Conservation (phyloP, 2,888 invertebrate genomes). For the Rhagium mordax region DNA sequence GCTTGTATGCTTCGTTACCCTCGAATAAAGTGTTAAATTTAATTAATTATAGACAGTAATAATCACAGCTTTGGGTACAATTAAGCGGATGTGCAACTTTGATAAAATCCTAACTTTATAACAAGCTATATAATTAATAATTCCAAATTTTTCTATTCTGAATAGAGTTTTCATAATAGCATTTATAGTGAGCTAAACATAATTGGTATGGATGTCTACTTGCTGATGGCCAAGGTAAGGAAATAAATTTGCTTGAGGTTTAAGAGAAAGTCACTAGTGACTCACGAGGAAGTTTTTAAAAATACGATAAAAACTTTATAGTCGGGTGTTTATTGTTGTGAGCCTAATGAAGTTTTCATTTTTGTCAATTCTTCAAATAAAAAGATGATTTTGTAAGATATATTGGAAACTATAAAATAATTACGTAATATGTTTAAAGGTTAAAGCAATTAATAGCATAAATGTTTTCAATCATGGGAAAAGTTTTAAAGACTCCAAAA, state of each 20-base stretch:
- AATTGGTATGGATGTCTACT: not conserved
- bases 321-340: not conserved
- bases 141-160: no score
- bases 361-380: not conserved
- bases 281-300: constrained; percentile 12
- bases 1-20: constrained; percentile 44
- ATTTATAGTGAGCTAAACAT: no score
- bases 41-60: constrained; percentile 33
- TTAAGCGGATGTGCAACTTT: not conserved
- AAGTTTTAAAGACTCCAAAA: no score
- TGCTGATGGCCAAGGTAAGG: not conserved
- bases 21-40: constrained; percentile 46
- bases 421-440: not conserved
- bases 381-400: not conserved
- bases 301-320: not conserved
- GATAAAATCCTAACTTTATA: no score
- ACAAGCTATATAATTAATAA: no score
- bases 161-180: no score
- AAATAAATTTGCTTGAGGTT: constrained; percentile 9
- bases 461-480: no score
- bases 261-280: constrained; percentile 33
- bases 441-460: not conserved
- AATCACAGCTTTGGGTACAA: not conserved
- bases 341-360: not conserved
- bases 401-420: not conserved